phyloP scores from a whole-genome alignment of 2,888 invertebrate species.

The Oscheius sp. region DNA sequence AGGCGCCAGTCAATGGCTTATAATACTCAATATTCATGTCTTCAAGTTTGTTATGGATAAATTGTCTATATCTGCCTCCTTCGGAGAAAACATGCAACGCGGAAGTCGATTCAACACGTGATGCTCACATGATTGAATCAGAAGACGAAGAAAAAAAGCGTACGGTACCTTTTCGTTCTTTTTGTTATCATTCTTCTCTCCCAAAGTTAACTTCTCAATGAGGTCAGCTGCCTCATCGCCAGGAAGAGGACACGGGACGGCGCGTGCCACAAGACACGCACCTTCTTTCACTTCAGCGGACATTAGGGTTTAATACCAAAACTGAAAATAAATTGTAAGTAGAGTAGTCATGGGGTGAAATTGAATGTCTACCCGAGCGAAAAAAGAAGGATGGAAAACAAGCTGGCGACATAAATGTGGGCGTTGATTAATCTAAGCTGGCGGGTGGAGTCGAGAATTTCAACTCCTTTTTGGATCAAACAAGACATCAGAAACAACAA shows the following conservation, averaged over 20 bases:
- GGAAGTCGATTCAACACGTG: slow-evolving; percentile 6
- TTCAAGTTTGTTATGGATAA: background rate
- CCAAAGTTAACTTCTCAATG: slow-evolving; percentile 33
- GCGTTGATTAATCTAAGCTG: too few relatives aligned
- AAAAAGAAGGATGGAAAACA: too few relatives aligned
- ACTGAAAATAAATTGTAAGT: background rate
- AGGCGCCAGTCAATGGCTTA: background rate
- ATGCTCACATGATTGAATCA: background rate
- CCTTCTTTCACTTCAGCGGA: slow-evolving; percentile 39
- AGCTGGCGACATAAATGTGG: background rate
- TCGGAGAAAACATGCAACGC: background rate
- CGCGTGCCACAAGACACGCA: slow-evolving; percentile 52
- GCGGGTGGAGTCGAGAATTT: too few relatives aligned
- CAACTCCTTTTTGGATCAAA: too few relatives aligned
- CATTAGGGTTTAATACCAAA: too few relatives aligned
- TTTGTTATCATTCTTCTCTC: slow-evolving; percentile 29
- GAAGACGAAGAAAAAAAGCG: background rate
- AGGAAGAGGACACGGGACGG: slow-evolving; percentile 35
- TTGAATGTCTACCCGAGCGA: too few relatives aligned
- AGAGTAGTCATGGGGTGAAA: background rate
- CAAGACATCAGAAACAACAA: background rate
- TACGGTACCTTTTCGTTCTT: slow-evolving; percentile 33
- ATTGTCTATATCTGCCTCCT: background rate
- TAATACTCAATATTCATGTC: background rate
- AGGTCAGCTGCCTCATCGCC: slow-evolving; percentile 37